Base-by-base conservation (phyloP, 2,797 vertebrate genomes). In the Antrozous pallidus region DNA sequence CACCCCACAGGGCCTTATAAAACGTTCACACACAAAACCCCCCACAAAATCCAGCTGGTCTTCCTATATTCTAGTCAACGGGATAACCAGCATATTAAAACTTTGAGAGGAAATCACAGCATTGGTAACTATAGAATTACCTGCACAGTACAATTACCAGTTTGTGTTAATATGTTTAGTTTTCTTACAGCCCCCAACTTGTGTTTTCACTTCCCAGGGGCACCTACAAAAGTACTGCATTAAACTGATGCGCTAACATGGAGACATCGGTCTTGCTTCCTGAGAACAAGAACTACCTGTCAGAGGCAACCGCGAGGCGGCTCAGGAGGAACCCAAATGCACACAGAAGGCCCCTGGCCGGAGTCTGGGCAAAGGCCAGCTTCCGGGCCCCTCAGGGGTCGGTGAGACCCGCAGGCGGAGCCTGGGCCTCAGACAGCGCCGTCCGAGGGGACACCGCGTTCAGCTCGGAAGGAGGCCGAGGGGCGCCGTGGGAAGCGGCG, bases 1-100 rank as follows among this genome's bases (percentile, higher is more conserved):
- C n/a, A n/a, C n/a, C n/a, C n/a, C n/a, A n/a, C n/a, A n/a, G n/a
- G n/a, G n/a, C n/a, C 84, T 88, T 88, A 74, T 6, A 70, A 92
- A 90, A 95, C 28, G n/a, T n/a, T 40, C 70, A 51, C 8, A 51
- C 74, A n/a, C 71, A 94, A 85, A 82, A n/a, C n/a, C n/a, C n/a
- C n/a, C n/a, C 31, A 70, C 71, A 78, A 94, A 94, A 82, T 51
- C 56, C 79, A 33, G 24, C 65, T 71, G 56, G 24, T 28, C 86
- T 93, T 84, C 63, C 67, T 90, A 86, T 24, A 67, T 28, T 77
- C 26, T 75, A 80, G 14, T 63, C 86, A 92, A 90, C 31, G 38
- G 47, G n/a, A 73, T 17, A 88, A 83, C 24, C 18, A 80, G 92
- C 42, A 69, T 47, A 58, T 80, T 70, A 63, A 24, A 71, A 33